phyloP scores from a whole-genome alignment of 2,113 vertebrate species.

The Chaetops frenatus region DNA sequence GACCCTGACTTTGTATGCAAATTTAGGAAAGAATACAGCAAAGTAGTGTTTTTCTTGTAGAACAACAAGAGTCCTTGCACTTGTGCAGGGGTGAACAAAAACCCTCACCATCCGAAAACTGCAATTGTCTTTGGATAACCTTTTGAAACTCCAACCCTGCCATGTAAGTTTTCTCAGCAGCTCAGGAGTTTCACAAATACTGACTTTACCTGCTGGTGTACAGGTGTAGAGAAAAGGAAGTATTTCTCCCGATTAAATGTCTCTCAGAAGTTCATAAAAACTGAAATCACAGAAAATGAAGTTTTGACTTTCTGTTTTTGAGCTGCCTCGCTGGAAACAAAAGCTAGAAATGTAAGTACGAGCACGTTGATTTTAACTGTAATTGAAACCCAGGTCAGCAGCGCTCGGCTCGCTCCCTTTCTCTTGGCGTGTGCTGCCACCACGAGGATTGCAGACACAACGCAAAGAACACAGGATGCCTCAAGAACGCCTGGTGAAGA shows the following conservation, averaged over 20 bases:
- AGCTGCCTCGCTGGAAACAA: neutral
- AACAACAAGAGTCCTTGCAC: neutral
- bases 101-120: neutral
- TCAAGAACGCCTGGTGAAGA: neutral
- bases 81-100: neutral
- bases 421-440: conserved; percentile 54
- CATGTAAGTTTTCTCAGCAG: neutral
- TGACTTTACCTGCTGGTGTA: neutral
- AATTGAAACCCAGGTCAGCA: neutral
- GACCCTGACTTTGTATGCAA: neutral
- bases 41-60: neutral
- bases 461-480: neutral
- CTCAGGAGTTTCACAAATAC: neutral
- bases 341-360: neutral
- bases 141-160: neutral
- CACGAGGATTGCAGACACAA: conserved; percentile 18
- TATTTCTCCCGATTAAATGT: neutral
- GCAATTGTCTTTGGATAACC: neutral
- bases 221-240: neutral
- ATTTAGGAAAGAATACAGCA: neutral
- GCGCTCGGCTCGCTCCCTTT: neutral
- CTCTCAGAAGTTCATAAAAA: neutral
- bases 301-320: neutral
- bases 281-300: neutral
- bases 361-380: neutral